Percentiles rank a stretch among this genome's conserved stretches.
Evolutionary conservation across 2,797 vertebrate genomes (phyloP).

Genomic region (Diplodus puntazzo): DNA sequence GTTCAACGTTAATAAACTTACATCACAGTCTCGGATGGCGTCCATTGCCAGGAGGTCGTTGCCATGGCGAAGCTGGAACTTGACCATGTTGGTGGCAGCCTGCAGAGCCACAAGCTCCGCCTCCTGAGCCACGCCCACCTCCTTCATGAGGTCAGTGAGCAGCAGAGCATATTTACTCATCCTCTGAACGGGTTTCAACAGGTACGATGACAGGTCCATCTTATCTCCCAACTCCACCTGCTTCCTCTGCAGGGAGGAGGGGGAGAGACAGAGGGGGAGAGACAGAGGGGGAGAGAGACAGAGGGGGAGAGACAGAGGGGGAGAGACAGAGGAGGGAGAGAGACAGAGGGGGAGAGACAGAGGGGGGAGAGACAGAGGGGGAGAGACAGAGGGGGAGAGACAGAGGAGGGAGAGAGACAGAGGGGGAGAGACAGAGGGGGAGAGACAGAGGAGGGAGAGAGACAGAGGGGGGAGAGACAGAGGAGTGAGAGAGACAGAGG

Average conservation of each 20-base stretch:
- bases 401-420: neutral
- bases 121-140: conserved; percentile 81
- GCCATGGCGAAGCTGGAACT: conserved; percentile 90
- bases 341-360: too few species aligned
- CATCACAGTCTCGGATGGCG: conserved; percentile 87
- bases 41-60: conserved; percentile 91
- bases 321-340: neutral
- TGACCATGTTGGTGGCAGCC: conserved; percentile 84
- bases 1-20: conserved; percentile 59
- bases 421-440: too few species aligned
- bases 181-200: conserved; percentile 89
- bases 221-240: conserved; percentile 86
- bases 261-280: neutral
- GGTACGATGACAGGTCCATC: conserved; percentile 90
- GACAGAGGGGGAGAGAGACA: too few species aligned
- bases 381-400: neutral
- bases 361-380: neutral
- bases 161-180: conserved; percentile 90
- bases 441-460: too few species aligned
- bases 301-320: neutral
- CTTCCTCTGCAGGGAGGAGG: conserved; percentile 71
- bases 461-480: too few species aligned
- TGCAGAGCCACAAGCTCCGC: conserved; percentile 83
- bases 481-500: too few species aligned
- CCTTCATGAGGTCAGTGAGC: conserved; percentile 87